Percentiles rank a stretch among this genome's conserved stretches.
These are phyloP conservation scores for Falco naumanni DNA, from an alignment of 2,797 vertebrate genomes.

Conservation along the genomic window DNA sequence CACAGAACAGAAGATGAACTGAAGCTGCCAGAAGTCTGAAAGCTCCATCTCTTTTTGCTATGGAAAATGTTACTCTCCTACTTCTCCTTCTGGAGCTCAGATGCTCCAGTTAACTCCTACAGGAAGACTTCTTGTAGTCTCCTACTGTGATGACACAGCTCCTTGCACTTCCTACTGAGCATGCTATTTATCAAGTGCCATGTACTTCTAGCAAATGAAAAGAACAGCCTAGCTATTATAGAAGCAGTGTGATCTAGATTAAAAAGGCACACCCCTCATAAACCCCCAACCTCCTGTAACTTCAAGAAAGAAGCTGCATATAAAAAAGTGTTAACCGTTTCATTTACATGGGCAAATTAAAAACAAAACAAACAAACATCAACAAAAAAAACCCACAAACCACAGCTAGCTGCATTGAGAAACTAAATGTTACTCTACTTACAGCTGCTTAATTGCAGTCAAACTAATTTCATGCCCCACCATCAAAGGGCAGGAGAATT, in stretches of 20 bases:
- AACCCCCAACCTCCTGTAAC: not conserved
- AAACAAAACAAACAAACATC: not conserved
- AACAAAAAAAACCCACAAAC: not conserved
- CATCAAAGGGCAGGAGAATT: not conserved
- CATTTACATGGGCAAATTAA: not conserved
- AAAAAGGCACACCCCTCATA: not conserved
- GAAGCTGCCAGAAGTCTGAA: not conserved
- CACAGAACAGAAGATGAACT: not conserved
- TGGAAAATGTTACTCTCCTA: not conserved
- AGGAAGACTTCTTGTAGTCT: not conserved
- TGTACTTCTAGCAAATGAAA: not conserved
- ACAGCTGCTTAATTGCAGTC: slow-evolving; percentile 2
- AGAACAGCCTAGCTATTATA: not conserved
- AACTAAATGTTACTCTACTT: not conserved
- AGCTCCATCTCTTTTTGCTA: not conserved
- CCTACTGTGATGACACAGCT: not conserved
- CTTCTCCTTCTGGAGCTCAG: not conserved
- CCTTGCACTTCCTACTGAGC: not conserved
- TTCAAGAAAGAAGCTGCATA: not conserved
- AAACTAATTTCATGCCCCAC: not conserved
- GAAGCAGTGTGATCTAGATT: not conserved
- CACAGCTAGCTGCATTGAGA: not conserved
- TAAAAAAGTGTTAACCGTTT: not conserved
- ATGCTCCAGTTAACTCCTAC: not conserved
- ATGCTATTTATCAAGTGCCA: not conserved